Evolutionary conservation across 2,797 vertebrate species (phyloP), one percentile per base, ranked within the genome.

Genomic region (Liparis tanakae): DNA sequence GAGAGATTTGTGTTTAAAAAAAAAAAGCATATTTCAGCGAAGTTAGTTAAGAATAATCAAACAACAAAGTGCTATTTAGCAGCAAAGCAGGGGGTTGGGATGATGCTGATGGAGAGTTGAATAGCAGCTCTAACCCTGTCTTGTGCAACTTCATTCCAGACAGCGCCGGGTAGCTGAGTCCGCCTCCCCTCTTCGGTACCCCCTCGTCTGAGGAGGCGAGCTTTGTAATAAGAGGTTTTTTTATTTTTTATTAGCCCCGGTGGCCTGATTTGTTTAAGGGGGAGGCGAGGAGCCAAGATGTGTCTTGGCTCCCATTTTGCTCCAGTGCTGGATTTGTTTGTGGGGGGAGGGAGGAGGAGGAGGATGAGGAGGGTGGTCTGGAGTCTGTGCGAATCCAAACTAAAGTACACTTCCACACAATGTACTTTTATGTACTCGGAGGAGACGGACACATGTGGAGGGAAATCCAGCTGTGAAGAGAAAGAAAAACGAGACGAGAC

Each of bases 231-330:
- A 2, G 61, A 79, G 70, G 79, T 87, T 64, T 87, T 39, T 39
- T 87, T 50, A 86, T 39, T 39, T 92, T 91, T 92, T 61, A 93
- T 92, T 93, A 89, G 90, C 83, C 85, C 91, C 92, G 85, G 82
- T 91, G 89, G 92, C 89, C 89, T 89, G 90, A 93, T 94, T 92
- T 93, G 91, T 93, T 92, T 91, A 87, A 91, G 89, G 77, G 77
- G 80, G 57, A 88, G 91, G 91, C 84, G 71, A 85, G 72, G 86
- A 89, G 92, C 90, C 92, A 94, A 93, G 74, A 90, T 89, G 88
- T 90, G 90, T 88, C 83, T 91, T 88, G 85, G 89, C 91, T 89
- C 64, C 62, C 79, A 74, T 89, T 93, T 89, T 88, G 79, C 87
- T 89, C 87, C 86, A 90, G 83, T 57, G 77, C 82, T 75, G 84